Base-by-base conservation (phyloP, 1,140 invertebrate genomes). In the Lasioglossum baleicum region DNA sequence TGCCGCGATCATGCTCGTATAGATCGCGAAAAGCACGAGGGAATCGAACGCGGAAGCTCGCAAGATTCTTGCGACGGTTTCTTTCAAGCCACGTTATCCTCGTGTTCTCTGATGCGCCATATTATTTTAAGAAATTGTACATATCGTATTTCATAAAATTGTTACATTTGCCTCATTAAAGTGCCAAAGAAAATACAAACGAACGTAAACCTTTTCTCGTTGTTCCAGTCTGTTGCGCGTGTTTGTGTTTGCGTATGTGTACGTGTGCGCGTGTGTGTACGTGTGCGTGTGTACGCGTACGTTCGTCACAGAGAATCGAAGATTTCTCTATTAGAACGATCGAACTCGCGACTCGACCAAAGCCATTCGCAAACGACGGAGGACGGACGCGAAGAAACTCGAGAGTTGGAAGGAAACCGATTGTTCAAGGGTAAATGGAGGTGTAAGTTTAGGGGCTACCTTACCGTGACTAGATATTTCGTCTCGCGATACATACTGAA, bases 161-260 rank as follows among this genome's bases (percentile, higher is more conserved):
- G 82, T 91, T 91, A 90, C 78, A 80, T 60, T 85, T 88, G 86
- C 74, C 81, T 87, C 83, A 91, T 92, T 91, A 92, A 92, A 92
- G 90, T 91, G 90, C 91, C 91, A 92, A 92, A 92, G 90, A 92
- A 91, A 92, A 91, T 78, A 56, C 63, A 42, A 4, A 2, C 0
- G 26, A 35, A 71, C 15, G 13, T 26, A 63, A 31, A 11, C 13
- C 17, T 53, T 63, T 63, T 35, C 13, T 63, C 26, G 3, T 63
- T n/a, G n/a, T 8, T n/a, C 20, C 20, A n/a, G 4, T 60, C 10
- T 13, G 58, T 26, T 0, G 6, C 20, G 51, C 56, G 20, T 8
- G 56, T 44, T 8, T 40, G 44, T n/a, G 15, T 22, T 6, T 7
- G 48, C 13, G 7, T 40, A 8, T 5, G 22, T 51, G 11, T 5